Conservation (phyloP, 2,888 invertebrate species). For the Hartigia nigra region DNA sequence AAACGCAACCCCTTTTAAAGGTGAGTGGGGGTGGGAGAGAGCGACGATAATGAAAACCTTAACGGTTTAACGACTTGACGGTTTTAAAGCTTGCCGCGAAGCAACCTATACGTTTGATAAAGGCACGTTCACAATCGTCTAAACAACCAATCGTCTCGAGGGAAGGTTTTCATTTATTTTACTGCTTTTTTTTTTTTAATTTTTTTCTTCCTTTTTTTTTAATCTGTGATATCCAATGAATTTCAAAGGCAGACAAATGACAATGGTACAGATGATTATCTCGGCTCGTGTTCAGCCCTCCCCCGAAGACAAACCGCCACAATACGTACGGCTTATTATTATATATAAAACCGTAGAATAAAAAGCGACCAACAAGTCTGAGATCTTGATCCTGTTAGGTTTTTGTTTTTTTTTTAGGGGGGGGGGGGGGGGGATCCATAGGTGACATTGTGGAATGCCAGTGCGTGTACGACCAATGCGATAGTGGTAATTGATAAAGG, state of each 20-base stretch:
- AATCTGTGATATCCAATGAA: not conserved
- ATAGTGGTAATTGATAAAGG: not conserved
- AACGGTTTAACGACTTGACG: slow-evolving; percentile 24
- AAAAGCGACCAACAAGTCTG: not conserved
- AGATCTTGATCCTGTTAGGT: not conserved
- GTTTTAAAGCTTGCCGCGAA: not conserved
- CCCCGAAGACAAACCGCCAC: not conserved
- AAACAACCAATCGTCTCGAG: slow-evolving; percentile 2
- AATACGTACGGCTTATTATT: not conserved
- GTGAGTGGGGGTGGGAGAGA: too few species aligned
- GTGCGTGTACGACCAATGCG: not conserved
- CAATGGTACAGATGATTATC: not conserved
- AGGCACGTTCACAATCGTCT: slow-evolving; percentile 19
- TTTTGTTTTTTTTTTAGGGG: too few species aligned
- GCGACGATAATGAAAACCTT: slow-evolving; percentile 31
- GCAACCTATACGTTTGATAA: slow-evolving; percentile 15
- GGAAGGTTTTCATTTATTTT: slow-evolving; percentile 8
- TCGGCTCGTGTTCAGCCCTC: not conserved
- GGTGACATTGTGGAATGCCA: not conserved
- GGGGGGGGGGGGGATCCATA: not conserved
- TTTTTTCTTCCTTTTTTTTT: not conserved
- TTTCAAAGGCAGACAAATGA: not conserved
- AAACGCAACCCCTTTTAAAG: not conserved
- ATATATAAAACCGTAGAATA: not conserved
- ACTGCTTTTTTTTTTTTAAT: not conserved